Conservation (phyloP, 2,888 invertebrate genomes). For the Marronus borbonicus region DNA sequence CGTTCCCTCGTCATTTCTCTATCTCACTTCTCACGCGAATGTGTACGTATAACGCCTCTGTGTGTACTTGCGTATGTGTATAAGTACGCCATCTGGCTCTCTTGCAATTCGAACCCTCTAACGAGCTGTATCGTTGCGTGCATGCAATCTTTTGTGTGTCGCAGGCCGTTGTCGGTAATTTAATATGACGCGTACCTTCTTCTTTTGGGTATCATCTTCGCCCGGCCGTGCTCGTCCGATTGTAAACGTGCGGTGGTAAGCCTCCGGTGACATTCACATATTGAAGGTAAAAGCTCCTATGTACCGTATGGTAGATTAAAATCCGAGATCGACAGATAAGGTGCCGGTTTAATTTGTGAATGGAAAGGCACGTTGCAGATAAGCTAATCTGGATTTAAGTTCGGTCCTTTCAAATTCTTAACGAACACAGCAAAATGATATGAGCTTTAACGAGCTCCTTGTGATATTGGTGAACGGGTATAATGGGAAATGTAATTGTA, state of each 20-base stretch:
- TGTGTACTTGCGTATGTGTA: neutral
- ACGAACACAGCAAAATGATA: too few relatives aligned
- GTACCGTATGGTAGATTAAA: conserved; percentile 24
- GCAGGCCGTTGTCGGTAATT: conserved; percentile 53
- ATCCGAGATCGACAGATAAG: conserved; percentile 37
- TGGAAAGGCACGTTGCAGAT: neutral
- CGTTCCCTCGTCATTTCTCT: conserved; percentile 17
- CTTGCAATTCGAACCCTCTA: conserved; percentile 36
- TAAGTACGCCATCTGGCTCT: conserved; percentile 20
- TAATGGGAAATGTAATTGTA: too few relatives aligned
- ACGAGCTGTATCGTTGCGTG: conserved; percentile 40
- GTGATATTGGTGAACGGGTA: too few relatives aligned
- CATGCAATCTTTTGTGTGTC: conserved; percentile 40
- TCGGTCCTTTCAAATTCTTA: neutral
- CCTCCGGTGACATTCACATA: conserved; percentile 14
- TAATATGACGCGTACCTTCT: conserved; percentile 57
- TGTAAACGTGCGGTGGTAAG: conserved; percentile 9
- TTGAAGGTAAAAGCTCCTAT: conserved; percentile 5
- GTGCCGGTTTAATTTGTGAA: conserved; percentile 32
- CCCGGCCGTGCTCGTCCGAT: conserved; percentile 2
- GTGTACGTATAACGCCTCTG: neutral
- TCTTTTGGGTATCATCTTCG: conserved; percentile 42
- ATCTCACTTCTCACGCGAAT: neutral
- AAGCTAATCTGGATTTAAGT: conserved; percentile 16
- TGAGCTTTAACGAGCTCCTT: too few relatives aligned